These are phyloP conservation scores for Incurvaria masculella DNA, from an alignment of 2,888 invertebrate genomes.

Conservation along the genomic window DNA sequence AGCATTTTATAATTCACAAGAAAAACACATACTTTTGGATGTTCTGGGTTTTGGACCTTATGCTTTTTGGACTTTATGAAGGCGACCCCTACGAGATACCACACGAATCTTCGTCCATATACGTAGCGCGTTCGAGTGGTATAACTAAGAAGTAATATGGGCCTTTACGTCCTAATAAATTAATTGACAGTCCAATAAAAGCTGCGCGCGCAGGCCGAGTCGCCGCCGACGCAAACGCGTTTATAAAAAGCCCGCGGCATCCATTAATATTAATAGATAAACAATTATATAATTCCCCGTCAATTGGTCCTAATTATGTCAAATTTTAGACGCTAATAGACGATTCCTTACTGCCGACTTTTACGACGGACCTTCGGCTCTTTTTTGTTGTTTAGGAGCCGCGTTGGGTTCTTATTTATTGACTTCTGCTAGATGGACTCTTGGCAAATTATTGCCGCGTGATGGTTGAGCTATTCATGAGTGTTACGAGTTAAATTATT, in stretches of 20 bases:
- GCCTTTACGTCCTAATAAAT: constrained; percentile 2
- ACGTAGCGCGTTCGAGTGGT: too few relatives aligned
- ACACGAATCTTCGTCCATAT: too few relatives aligned
- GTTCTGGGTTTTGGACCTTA: too few relatives aligned
- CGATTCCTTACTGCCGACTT: constrained; percentile 38
- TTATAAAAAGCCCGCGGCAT: not conserved
- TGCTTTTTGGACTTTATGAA: too few relatives aligned
- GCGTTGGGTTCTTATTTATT: not conserved
- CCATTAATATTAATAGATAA: constrained; percentile 28
- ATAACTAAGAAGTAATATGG: too few relatives aligned
- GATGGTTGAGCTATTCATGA: too few relatives aligned
- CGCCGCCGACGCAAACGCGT: not conserved
- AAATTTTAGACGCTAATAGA: constrained; percentile 53
- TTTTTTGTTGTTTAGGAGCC: constrained; percentile 23
- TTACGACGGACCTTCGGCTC: constrained; percentile 46
- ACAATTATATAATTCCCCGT: constrained; percentile 39
- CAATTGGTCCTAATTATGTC: constrained; percentile 53
- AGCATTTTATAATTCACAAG: too few relatives aligned
- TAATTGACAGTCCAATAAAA: constrained; percentile 6
- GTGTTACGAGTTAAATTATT: too few relatives aligned
- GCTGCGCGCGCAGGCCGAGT: not conserved
- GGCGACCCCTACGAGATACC: too few relatives aligned
- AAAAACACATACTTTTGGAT: too few relatives aligned
- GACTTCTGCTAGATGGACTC: too few relatives aligned
- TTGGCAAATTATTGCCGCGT: too few relatives aligned